Conservation (phyloP, 2,113 vertebrate genomes). For the Chloroceryle aenea region DNA sequence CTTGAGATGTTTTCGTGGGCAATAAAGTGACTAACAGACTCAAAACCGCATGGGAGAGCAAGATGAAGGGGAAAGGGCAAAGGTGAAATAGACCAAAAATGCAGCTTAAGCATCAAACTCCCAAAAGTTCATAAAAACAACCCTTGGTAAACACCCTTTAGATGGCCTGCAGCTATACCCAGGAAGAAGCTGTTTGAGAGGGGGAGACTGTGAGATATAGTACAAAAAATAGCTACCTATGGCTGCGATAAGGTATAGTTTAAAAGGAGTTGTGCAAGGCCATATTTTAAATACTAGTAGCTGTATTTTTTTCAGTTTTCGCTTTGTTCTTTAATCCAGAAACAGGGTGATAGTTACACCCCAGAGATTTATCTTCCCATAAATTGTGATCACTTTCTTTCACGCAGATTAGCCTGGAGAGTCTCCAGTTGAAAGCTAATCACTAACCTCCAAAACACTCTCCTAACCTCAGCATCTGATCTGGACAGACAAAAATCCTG, state of each 20-base stretch:
- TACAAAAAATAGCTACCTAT: not conserved
- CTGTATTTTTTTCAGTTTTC: not conserved
- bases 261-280: not conserved
- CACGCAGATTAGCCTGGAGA: not conserved
- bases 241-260: not conserved
- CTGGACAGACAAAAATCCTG: not conserved
- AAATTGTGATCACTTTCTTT: not conserved
- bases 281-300: not conserved
- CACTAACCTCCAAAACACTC: not conserved
- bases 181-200: not conserved
- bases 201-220: not conserved
- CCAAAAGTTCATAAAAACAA: not conserved
- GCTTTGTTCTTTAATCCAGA: constrained; percentile 4
- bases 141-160: not conserved
- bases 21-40: not conserved
- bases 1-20: not conserved
- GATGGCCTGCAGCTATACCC: not conserved
- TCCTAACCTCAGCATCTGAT: not conserved
- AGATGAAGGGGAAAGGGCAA: not conserved
- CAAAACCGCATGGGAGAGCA: not conserved
- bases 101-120: not conserved
- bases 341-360: not conserved
- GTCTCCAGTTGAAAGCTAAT: constrained; percentile 8
- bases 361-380: not conserved
- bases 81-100: not conserved